Conservation (phyloP, 2,113 vertebrate species). For the Cheilinus undulatus region DNA sequence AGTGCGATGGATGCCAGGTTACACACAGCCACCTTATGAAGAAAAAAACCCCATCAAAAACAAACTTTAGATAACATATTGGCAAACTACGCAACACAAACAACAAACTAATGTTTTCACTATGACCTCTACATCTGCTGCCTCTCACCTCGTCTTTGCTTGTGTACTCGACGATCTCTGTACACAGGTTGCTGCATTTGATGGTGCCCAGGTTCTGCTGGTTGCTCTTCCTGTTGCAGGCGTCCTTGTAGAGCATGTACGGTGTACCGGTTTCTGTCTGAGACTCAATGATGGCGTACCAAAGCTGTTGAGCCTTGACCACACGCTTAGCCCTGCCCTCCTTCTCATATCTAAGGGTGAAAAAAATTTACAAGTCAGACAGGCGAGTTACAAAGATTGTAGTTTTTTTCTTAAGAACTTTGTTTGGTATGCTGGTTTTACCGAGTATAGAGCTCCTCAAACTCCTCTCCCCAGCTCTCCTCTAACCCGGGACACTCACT, state of each 20-base stretch:
- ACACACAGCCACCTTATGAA: constrained; percentile 91
- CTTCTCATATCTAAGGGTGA: constrained; percentile 88
- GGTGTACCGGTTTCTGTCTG: constrained; percentile 97
- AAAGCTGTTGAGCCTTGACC: constrained; percentile 96
- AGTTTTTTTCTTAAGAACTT: neutral
- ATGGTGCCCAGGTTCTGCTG: constrained; percentile 98
- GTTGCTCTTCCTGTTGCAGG: constrained; percentile 97
- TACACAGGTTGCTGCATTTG: constrained; percentile 96
- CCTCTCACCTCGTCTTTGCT: constrained; percentile 91
- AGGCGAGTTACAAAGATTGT: neutral
- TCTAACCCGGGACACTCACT: constrained; percentile 93
- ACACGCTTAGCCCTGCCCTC: constrained; percentile 89
- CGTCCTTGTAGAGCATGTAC: constrained; percentile 98
- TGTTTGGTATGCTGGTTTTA: constrained; percentile 52
- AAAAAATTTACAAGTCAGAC: neutral
- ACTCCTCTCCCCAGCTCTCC: constrained; percentile 97
- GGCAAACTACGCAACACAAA: neutral
- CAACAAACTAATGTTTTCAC: neutral
- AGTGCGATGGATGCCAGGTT: constrained; percentile 96
- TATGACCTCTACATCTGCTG: too few relatives aligned
- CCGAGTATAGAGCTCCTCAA: constrained; percentile 95
- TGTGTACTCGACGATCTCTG: constrained; percentile 94
- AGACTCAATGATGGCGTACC: constrained; percentile 96
- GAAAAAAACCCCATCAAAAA: neutral
- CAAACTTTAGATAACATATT: neutral